These are phyloP conservation scores for Tamias sibiricus DNA, from an alignment of 2,113 vertebrate species.

Conservation along the genomic window DNA sequence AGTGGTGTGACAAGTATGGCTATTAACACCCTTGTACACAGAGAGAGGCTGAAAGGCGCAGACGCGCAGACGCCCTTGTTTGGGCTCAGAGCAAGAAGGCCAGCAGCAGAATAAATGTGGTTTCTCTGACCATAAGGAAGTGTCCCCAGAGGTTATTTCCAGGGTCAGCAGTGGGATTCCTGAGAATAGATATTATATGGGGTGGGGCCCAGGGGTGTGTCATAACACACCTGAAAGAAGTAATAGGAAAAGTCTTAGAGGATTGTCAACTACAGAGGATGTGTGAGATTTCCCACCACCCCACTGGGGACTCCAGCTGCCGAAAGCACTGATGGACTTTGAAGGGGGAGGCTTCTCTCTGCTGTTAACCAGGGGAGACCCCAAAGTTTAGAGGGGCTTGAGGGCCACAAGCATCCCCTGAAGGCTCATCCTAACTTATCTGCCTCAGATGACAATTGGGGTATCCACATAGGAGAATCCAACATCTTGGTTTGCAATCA, in stretches of 20 bases:
- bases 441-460: background rate
- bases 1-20: fast-evolving
- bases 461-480: background rate
- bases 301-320: background rate
- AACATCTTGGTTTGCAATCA: background rate
- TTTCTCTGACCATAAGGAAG: constrained; percentile 52
- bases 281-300: background rate
- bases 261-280: background rate
- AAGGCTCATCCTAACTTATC: background rate
- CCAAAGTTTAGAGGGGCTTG: background rate
- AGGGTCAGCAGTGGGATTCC: background rate
- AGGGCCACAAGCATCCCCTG: background rate
- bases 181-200: background rate
- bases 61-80: background rate
- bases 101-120: background rate
- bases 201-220: background rate
- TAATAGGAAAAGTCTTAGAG: background rate
- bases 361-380: background rate
- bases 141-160: background rate
- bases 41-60: background rate
- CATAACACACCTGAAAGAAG: background rate
- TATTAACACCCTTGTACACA: background rate
- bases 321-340: background rate
- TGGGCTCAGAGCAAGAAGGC: background rate
- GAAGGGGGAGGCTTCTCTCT: background rate